A percentile compares a stretch with the other conserved stretches of the same genome.
Evolutionary conservation across 2,888 invertebrate genomes (phyloP).

Genomic region (Notocelia uddmanniana): DNA sequence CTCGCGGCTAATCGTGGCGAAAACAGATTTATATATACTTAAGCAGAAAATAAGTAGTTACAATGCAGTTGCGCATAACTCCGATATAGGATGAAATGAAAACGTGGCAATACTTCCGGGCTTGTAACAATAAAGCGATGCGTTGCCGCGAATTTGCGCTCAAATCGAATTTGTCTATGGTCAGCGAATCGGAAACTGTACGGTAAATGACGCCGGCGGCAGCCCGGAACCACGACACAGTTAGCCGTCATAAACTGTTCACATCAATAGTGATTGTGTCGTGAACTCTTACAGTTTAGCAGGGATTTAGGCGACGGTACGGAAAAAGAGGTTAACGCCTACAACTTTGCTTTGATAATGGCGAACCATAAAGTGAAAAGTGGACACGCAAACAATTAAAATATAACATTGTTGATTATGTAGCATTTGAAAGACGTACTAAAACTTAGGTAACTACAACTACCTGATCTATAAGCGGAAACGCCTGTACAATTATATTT

Average conservation of each 20-base stretch:
- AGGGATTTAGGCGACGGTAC: slow-evolving; percentile 12
- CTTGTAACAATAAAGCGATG: slow-evolving; percentile 28
- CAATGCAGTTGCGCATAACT: neutral
- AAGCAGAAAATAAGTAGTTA: neutral
- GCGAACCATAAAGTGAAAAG: neutral
- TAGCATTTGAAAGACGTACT: neutral
- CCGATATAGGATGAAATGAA: slow-evolving; percentile 23
- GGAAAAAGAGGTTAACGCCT: slow-evolving; percentile 9
- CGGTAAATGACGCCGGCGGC: slow-evolving; percentile 61
- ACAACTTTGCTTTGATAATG: neutral
- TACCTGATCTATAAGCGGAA: slow-evolving; percentile 18
- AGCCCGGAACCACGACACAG: slow-evolving; percentile 60
- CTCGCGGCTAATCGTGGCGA: slow-evolving; percentile 37
- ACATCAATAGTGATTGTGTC: slow-evolving; percentile 29
- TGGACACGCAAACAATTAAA: neutral
- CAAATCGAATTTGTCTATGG: slow-evolving; percentile 58
- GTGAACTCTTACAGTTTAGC: slow-evolving; percentile 30
- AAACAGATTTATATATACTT: slow-evolving; percentile 31
- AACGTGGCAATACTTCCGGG: slow-evolving; percentile 12
- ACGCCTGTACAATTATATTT: slow-evolving; percentile 6
- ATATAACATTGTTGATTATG: no score
- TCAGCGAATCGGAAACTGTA: slow-evolving; percentile 73
- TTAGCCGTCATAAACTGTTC: slow-evolving; percentile 49
- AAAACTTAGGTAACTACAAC: neutral
- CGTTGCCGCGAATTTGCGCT: slow-evolving; percentile 42